These are phyloP conservation scores for Eubasilissa regina DNA, from an alignment of 1,140 invertebrate genomes.

Conservation along the genomic window DNA sequence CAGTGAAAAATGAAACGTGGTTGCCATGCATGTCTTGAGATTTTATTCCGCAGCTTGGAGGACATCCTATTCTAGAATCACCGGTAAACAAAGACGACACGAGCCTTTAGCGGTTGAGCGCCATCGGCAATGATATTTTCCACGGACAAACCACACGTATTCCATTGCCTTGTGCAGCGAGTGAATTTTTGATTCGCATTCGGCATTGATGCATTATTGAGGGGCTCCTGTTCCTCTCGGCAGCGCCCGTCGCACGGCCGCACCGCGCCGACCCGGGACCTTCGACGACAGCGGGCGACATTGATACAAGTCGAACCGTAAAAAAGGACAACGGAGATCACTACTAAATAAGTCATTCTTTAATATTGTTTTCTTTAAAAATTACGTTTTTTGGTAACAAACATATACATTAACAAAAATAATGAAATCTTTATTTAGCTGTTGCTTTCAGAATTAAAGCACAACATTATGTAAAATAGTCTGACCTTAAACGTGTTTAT, in stretches of 20 bases:
- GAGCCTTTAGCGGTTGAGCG: background rate
- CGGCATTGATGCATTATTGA: slow-evolving; percentile 57
- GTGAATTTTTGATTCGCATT: slow-evolving; percentile 59
- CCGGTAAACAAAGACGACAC: slow-evolving; percentile 1
- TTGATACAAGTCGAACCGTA: background rate
- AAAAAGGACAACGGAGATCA: no score
- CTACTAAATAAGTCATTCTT: no score
- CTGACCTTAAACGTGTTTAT: no score
- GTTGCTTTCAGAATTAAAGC: no score
- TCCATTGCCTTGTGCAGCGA: slow-evolving; percentile 56
- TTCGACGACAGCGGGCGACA: background rate
- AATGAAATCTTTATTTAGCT: no score
- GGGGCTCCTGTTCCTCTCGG: slow-evolving; percentile 35
- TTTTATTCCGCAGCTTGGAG: background rate
- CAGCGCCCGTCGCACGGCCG: slow-evolving; percentile 38
- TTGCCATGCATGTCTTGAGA: background rate
- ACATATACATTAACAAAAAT: no score
- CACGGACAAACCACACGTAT: slow-evolving; percentile 50
- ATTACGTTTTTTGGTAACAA: no score
- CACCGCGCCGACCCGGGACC: slow-evolving; percentile 28
- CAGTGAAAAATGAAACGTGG: no score
- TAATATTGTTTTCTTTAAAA: no score
- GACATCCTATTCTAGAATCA: background rate
- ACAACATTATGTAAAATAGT: no score
- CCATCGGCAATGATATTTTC: slow-evolving; percentile 40